Evolutionary conservation across 2,888 invertebrate species (phyloP).

Genomic region (Cheiracanthium punctorium): DNA sequence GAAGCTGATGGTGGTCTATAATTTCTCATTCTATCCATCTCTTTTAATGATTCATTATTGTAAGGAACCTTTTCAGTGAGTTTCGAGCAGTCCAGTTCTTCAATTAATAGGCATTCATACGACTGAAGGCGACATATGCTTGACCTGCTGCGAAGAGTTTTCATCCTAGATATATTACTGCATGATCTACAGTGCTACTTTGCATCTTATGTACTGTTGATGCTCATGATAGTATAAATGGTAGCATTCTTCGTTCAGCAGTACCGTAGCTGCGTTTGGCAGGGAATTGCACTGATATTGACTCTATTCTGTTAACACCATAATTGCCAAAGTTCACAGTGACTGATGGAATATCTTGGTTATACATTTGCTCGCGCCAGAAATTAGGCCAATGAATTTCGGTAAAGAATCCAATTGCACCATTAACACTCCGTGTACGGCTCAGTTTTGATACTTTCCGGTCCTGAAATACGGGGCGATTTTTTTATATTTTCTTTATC

Average conservation of each 20-base stretch:
- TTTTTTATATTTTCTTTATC: too few relatives aligned
- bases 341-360: slow-evolving; percentile 5
- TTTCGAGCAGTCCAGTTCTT: slow-evolving; percentile 24
- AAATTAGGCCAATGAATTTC: not conserved
- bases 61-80: not conserved
- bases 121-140: not conserved
- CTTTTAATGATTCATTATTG: slow-evolving; percentile 14
- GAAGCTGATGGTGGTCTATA: slow-evolving; percentile 20
- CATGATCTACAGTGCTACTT: slow-evolving; percentile 14
- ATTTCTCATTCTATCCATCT: slow-evolving; percentile 19
- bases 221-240: slow-evolving; percentile 39
- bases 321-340: not conserved
- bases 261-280: slow-evolving; percentile 25
- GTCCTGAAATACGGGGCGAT: too few relatives aligned
- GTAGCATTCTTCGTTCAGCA: slow-evolving; percentile 31
- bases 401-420: not conserved
- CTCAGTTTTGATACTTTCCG: too few relatives aligned
- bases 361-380: not conserved
- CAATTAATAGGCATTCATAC: slow-evolving; percentile 13
- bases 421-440: not conserved
- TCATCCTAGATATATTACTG: not conserved
- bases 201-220: slow-evolving; percentile 25
- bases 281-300: not conserved
- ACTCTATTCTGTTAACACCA: too few relatives aligned
- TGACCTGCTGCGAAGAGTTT: not conserved